Evolutionary conservation across 2,113 vertebrate species (phyloP).

Genomic region (Edolisoma coerulescens): DNA sequence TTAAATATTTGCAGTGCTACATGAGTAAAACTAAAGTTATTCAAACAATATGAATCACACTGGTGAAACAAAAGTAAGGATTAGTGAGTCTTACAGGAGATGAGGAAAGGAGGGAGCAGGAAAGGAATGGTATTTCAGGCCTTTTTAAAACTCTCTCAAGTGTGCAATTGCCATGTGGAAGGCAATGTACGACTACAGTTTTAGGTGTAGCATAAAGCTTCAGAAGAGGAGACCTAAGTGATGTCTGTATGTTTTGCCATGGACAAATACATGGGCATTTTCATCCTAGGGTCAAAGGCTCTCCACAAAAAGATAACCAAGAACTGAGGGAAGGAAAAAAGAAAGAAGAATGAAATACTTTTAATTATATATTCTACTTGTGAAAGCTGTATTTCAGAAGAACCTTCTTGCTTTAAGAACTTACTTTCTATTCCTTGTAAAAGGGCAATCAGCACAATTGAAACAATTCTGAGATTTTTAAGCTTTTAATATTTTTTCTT

Average conservation of each 20-base stretch:
- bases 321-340: background rate
- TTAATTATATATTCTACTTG: background rate
- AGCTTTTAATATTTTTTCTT: background rate
- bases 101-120: background rate
- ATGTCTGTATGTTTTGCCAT: background rate
- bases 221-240: background rate
- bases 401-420: background rate
- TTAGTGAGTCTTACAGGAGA: background rate
- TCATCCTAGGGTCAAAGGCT: background rate
- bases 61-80: background rate
- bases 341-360: background rate
- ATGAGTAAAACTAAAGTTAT: background rate
- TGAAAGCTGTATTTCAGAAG: background rate
- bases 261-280: too few relatives aligned
- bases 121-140: background rate
- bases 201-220: background rate
- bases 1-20: slow-evolving; percentile 1
- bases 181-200: background rate
- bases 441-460: background rate
- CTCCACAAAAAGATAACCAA: background rate
- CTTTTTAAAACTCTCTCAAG: background rate
- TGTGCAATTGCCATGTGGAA: background rate
- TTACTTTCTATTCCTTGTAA: background rate
- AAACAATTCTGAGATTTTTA: background rate
- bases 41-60: background rate